Conservation (phyloP, 1,140 invertebrate genomes). For the Drosophila mojavensis region DNA sequence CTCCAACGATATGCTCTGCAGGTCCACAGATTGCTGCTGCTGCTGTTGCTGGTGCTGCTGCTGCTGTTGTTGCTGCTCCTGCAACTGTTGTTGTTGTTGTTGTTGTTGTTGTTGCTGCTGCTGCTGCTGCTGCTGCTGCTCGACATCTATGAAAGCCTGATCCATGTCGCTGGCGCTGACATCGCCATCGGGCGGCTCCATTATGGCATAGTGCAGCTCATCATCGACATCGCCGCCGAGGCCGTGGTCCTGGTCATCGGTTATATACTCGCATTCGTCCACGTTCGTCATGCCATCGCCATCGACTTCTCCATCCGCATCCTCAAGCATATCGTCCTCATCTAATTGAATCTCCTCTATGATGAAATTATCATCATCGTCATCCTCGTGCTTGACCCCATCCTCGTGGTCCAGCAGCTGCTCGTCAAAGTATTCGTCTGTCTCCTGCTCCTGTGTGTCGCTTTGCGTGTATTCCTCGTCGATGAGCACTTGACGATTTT, state of each 20-base stretch:
- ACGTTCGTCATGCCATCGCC: conserved; percentile 52
- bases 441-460: conserved; percentile 53
- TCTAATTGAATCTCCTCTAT: conserved; percentile 81
- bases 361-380: conserved; percentile 74
- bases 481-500: conserved; percentile 63
- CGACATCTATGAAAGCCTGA: conserved; percentile 62
- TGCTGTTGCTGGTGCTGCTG: conserved; percentile 48
- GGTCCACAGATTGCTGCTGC: conserved; percentile 39
- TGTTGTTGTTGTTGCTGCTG: conserved; percentile 15
- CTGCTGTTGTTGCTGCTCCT: conserved; percentile 48
- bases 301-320: conserved; percentile 50
- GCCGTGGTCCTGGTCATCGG: conserved; percentile 65
- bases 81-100: conserved; percentile 1
- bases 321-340: conserved; percentile 76
- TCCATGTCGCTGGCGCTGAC: conserved; percentile 65
- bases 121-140: conserved; percentile 50
- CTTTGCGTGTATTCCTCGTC: conserved; percentile 73
- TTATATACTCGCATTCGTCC: conserved; percentile 69
- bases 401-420: conserved; percentile 54
- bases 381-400: conserved; percentile 55
- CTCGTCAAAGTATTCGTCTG: conserved; percentile 67
- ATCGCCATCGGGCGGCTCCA: conserved; percentile 70
- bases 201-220: conserved; percentile 73
- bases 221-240: conserved; percentile 66
- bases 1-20: conserved; percentile 64